Base-by-base conservation (phyloP, 1,140 invertebrate genomes). In the Micrasema minimum region DNA sequence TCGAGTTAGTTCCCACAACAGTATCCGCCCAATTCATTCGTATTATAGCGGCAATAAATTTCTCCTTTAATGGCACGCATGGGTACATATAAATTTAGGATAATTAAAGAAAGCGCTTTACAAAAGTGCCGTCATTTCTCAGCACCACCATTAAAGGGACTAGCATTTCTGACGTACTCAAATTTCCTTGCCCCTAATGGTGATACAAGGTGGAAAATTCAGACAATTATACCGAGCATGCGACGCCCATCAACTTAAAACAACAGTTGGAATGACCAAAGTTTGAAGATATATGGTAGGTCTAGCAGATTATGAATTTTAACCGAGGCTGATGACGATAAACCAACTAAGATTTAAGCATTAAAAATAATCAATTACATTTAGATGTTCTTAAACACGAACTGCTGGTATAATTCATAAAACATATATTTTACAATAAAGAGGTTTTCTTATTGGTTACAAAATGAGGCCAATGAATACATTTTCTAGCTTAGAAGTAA, bases 1-100 rank as follows among this genome's bases (percentile, higher is more conserved):
- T 50, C 22, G 16, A 37, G 12, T 50, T 62, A 31, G 66, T 65
- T 57, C 53, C 61, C 59, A 64, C 41, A 64, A 65, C 61, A 59
- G 61, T 67, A 69, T 59, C 59, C 53, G 62, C 41, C 48, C 59
- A 69, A 72, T 72, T 65, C 67, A 66, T 69, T 72, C 59, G 38
- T 65, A 72, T 69, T 69, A 65, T 26, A 43, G 53, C 26, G n/a
- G 50, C 43, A 51, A 72, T 72, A 72, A 72, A 69, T 72, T 72
- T 55, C 45, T 50, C 23, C 53, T 72, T 35, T 38, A 66, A 67
- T 59, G 43, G 38, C 65, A 62, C 65, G 61, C 50, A 66, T 38
- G 26, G 26, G 26, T 31, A 38, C n/a, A 22, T 31, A 20, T 57
- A 55, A 14, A 67, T 31, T 57, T 14, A 4, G 48, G 26, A 67